These are phyloP conservation scores for Orthonychiurus folsomi DNA, from an alignment of 2,888 invertebrate genomes.

Conservation along the genomic window DNA sequence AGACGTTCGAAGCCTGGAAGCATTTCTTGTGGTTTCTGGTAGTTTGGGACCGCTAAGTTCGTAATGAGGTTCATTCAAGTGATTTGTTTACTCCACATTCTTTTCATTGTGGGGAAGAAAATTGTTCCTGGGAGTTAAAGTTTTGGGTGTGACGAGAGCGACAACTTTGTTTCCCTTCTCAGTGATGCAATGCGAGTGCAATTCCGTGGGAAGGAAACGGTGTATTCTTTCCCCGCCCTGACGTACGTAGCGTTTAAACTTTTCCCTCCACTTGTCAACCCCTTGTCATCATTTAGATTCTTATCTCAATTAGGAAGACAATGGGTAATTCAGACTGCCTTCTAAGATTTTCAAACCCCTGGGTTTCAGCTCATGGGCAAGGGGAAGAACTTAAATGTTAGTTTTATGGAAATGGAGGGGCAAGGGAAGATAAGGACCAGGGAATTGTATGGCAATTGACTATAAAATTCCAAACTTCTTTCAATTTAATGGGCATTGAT, in stretches of 20 bases:
- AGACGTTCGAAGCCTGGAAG: too few relatives aligned
- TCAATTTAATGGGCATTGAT: too few relatives aligned
- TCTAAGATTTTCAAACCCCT: too few relatives aligned
- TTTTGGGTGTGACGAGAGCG: too few relatives aligned
- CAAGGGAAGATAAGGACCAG: too few relatives aligned
- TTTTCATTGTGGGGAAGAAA: neutral
- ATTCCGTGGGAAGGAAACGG: neutral
- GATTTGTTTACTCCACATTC: neutral
- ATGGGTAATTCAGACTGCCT: neutral
- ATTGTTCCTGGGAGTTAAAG: conserved; percentile 1
- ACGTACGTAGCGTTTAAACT: too few relatives aligned
- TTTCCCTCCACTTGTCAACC: neutral
- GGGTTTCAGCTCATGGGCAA: too few relatives aligned
- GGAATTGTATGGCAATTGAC: too few relatives aligned
- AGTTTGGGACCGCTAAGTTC: too few relatives aligned
- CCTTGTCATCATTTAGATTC: neutral
- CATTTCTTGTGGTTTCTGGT: too few relatives aligned
- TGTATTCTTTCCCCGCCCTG: neutral
- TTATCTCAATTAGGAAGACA: neutral
- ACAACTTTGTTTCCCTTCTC: too few relatives aligned
- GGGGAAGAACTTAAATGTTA: neutral
- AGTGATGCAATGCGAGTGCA: neutral
- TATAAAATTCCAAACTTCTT: too few relatives aligned
- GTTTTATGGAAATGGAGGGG: neutral
- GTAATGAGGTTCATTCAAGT: neutral